phyloP scores from a whole-genome alignment of 1,140 invertebrate genomes.

The Panulirus ornatus region DNA sequence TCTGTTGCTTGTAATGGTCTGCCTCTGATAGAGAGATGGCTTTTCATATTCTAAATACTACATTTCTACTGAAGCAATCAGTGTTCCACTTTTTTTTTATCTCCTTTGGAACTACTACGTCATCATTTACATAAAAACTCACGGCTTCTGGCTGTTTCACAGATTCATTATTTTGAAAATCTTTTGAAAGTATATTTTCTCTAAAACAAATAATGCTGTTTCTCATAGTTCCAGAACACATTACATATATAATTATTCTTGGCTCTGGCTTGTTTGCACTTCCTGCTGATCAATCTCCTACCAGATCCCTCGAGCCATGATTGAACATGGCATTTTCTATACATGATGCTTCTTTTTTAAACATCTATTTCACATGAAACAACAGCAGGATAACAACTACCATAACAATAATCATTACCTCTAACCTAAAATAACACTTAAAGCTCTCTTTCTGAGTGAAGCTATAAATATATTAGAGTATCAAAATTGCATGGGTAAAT shows the following conservation, averaged over 20 bases:
- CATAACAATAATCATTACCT: conserved; percentile 21
- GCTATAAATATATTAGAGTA: neutral
- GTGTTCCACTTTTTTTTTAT: too few relatives aligned
- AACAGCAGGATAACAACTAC: neutral
- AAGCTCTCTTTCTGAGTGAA: neutral
- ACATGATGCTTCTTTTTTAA: too few relatives aligned
- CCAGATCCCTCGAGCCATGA: conserved; percentile 5
- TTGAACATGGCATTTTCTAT: neutral
- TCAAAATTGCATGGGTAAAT: conserved; percentile 11
- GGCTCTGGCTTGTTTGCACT: neutral
- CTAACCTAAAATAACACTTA: conserved; percentile 16
- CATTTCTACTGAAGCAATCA: too few relatives aligned
- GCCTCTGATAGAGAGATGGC: too few relatives aligned
- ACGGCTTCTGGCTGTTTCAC: too few relatives aligned
- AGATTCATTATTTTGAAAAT: neutral
- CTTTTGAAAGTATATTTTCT: neutral
- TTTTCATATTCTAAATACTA: too few relatives aligned
- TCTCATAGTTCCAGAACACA: conserved; percentile 24
- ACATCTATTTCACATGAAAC: neutral
- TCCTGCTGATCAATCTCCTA: neutral
- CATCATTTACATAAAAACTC: too few relatives aligned
- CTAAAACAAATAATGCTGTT: neutral
- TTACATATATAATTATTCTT: conserved; percentile 34
- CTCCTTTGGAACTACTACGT: too few relatives aligned
- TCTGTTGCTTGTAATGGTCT: too few relatives aligned